Evolutionary conservation across 1,140 invertebrate species (phyloP), one percentile per base, ranked within the genome.

Genomic region (Drosophila virilis): DNA sequence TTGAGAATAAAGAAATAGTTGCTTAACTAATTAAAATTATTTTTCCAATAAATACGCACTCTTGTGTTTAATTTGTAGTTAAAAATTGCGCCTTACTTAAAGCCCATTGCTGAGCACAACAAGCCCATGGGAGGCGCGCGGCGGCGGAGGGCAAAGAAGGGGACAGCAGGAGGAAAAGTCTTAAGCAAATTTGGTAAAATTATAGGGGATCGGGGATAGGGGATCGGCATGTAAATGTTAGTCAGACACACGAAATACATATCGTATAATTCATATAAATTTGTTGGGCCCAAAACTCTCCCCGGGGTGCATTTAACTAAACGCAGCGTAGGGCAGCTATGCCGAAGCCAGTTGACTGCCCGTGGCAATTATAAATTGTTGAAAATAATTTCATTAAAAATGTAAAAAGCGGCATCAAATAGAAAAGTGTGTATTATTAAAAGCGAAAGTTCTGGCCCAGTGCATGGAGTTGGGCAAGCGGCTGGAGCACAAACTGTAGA

Each of bases 351-450:
- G 42, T 57, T 48, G 52, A 80, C 69, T 88, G 84, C 77, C 74
- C 84, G 80, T 89, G 80, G 84, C 84, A 88, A 88, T 88, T 88
- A 88, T 88, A 88, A 88, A 88, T 88, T 89, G 84, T 88, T 89
- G 84, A 84, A 89, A 89, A 88, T 88, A 88, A 88, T 88, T 88
- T 89, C 84, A 88, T 88, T 88, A 89, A 88, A 88, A 80, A 88
- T 88, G 84, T 89, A 89, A 88, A 88, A 88, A 89, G 84, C 77
- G 58, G 67, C 75, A 71, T 66, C 67, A 76, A 77, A 88, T 80
- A 77, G 79, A 73, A 68, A 51, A 80, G 69, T 71, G 76, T 79
- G 76, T 79, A 79, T 74, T 82, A 75, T 60, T 75, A 64, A 71
- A 51, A 74, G 70, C 57, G 46, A 69, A 10, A 60, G 72, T 58